Base-by-base conservation (phyloP, 2,888 invertebrate genomes). In the Coecobrya sp. region DNA sequence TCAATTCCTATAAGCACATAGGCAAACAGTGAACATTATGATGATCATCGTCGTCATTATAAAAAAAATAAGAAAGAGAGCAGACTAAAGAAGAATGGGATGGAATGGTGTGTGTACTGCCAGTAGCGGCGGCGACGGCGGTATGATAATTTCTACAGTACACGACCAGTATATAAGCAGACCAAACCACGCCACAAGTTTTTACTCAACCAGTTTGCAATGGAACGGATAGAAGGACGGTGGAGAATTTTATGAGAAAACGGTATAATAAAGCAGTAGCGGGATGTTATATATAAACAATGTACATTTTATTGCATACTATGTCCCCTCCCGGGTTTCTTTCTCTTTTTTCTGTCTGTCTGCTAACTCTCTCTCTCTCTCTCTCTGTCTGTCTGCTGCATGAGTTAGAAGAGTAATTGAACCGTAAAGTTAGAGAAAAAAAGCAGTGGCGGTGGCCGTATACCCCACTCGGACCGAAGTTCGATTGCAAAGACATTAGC, bases 261-360 rank as follows among this genome's bases (percentile, higher is more conserved):
- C n/a, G 19, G 79, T 8, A 27, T 27, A 36, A n/a, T 70, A n/a
- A 22, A 36, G 3, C 36, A 7, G 45, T n/a, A 76, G 49, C 1
- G 27, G 81, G 10, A 27, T 22, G 45, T 0, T 81, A 59, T 59
- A 45, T 81, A 59, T 59, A 45, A 65, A 84, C 65, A 76, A 76
- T 49, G 76, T 84, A 84, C 22, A 76, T 76, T 76, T 76, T 76
- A 76, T 76, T 19, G 22, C 49, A 22, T 22, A 49, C 45, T 73
- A 3, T 59, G 79, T 90, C 90, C 86, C 90, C 90, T 90, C 90
- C 90, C 90, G 90, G 90, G 86, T 90, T 86, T 90, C 59, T 81
- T 45, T 36, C 68, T 36, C 36, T 36, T 81, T 42, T 76, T 62
- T 86, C 86, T 62, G 84, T 65, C 65, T 84, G 42, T 45, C 52